Evolutionary conservation across 2,888 invertebrate species (phyloP).

Genomic region (Drosophila vallismaia): DNA sequence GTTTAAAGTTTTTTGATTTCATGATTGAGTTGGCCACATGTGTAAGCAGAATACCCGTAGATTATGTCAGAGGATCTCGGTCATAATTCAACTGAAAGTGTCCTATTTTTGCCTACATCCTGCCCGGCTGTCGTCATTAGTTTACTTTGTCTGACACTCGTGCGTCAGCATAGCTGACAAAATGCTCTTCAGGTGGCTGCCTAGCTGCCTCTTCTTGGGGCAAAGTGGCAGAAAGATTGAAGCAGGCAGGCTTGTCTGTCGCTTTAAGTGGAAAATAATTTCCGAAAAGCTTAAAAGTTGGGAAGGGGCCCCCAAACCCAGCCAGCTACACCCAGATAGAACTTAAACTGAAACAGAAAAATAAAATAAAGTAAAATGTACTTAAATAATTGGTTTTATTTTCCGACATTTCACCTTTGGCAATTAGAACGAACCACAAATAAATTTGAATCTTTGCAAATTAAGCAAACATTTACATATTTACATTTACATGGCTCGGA

Average conservation of each 20-base stretch:
- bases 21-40: conserved; percentile 18
- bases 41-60: conserved; percentile 19
- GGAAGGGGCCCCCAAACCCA: background rate
- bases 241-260: conserved; percentile 34
- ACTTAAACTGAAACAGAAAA: background rate
- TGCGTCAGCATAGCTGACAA: conserved; percentile 54
- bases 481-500: conserved; percentile 34
- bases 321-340: background rate
- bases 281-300: conserved; percentile 20
- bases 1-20: conserved; percentile 12
- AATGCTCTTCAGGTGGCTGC: conserved; percentile 47
- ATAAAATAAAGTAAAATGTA: background rate
- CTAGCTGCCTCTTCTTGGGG: conserved; percentile 34
- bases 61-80: conserved; percentile 38
- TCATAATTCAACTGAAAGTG: conserved; percentile 33
- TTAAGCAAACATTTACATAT: conserved; percentile 60
- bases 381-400: background rate
- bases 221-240: conserved; percentile 47
- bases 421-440: background rate
- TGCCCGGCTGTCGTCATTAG: conserved; percentile 56
- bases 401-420: background rate
- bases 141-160: conserved; percentile 54
- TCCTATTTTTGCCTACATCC: conserved; percentile 14
- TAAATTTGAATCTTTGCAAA: conserved; percentile 33
- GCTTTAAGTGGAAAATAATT: conserved; percentile 9